phyloP scores from a whole-genome alignment of 2,797 vertebrate genomes.

The Tangara arthus region DNA sequence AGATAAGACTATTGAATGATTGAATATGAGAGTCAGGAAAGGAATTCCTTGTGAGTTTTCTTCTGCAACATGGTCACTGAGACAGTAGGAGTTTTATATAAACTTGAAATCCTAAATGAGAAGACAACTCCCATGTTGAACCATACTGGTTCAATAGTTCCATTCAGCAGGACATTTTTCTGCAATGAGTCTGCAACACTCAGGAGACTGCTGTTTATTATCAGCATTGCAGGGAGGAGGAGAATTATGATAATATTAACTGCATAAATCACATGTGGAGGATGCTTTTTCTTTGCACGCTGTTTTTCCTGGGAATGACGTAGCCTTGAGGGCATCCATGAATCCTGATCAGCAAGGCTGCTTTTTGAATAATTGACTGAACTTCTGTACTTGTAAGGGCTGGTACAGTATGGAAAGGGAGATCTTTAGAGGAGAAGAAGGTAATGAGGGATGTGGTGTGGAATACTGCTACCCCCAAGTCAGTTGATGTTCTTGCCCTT shows the following conservation, averaged over 20 bases:
- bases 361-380: conserved; percentile 28
- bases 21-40: background rate
- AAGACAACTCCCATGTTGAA: background rate
- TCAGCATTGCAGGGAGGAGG: conserved; percentile 13
- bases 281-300: conserved; percentile 27
- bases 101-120: background rate
- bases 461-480: conserved; percentile 3
- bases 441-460: conserved; percentile 1
- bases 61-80: background rate
- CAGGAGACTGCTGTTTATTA: conserved; percentile 34
- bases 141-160: background rate
- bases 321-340: conserved; percentile 5
- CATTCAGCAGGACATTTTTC: background rate
- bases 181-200: conserved; percentile 32
- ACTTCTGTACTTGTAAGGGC: conserved; percentile 19
- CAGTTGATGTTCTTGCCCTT: conserved; percentile 43
- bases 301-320: conserved; percentile 10
- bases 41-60: background rate
- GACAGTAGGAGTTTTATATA: background rate
- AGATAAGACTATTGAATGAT: background rate
- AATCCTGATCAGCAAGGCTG: conserved; percentile 42
- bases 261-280: background rate
- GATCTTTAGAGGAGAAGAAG: background rate
- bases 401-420: background rate
- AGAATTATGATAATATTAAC: background rate